Percentiles rank a stretch among this genome's conserved stretches.
Conservation (phyloP, 2,888 invertebrate genomes). For the Ophraella communa region DNA sequence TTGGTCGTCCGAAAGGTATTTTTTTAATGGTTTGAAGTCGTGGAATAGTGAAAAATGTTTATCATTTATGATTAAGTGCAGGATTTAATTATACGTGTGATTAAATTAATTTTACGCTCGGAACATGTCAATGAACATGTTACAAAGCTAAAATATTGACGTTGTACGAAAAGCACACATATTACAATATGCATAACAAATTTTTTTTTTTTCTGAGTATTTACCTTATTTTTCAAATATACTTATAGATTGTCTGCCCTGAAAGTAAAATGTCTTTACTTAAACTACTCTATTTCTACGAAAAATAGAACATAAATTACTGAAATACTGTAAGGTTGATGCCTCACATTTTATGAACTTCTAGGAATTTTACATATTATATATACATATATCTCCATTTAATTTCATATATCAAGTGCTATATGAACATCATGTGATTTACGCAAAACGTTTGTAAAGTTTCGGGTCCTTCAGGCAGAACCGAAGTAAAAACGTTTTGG, state of each 20-base stretch:
- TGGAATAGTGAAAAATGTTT: too few relatives aligned
- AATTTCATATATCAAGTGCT: conserved; percentile 19
- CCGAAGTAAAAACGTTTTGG: not conserved
- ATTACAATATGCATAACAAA: too few relatives aligned
- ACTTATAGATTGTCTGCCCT: not conserved
- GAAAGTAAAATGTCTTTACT: not conserved
- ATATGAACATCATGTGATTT: conserved; percentile 6
- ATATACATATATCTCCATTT: conserved; percentile 12
- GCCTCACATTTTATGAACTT: conserved; percentile 5
- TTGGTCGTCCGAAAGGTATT: too few relatives aligned
- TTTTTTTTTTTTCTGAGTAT: too few relatives aligned
- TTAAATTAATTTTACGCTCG: too few relatives aligned
- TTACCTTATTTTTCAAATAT: too few relatives aligned
- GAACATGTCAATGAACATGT: too few relatives aligned
- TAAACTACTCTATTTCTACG: not conserved
- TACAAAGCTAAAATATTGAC: too few relatives aligned
- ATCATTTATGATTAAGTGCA: too few relatives aligned
- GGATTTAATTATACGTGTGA: too few relatives aligned
- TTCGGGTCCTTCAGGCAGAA: not conserved
- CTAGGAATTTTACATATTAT: not conserved
- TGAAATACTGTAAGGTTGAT: not conserved
- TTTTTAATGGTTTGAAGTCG: too few relatives aligned
- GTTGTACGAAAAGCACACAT: too few relatives aligned
- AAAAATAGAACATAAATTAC: not conserved
- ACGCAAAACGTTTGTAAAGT: not conserved